Conservation (phyloP, 2,113 vertebrate genomes). For the Ceyx cyanopectus region DNA sequence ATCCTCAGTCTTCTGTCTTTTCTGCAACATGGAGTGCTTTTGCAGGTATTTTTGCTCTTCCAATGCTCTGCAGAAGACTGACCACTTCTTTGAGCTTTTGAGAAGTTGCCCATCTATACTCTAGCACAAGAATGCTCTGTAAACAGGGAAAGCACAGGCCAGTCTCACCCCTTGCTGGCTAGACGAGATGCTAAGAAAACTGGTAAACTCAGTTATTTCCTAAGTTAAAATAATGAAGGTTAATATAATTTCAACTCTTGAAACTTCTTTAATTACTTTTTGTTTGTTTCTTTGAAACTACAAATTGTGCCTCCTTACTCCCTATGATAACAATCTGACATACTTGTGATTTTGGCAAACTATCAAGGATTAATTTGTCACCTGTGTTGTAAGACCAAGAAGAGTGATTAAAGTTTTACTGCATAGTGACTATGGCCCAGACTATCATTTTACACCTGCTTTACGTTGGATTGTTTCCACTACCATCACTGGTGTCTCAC, state of each 20-base stretch:
- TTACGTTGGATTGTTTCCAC: not conserved
- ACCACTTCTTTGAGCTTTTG: not conserved
- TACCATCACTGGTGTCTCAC: not conserved
- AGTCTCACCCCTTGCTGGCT: not conserved
- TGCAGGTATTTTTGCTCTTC: not conserved
- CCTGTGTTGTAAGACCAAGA: not conserved
- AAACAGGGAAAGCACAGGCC: not conserved
- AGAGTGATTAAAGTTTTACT: slow-evolving; percentile 27
- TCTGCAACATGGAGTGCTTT: not conserved
- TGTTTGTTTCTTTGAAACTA: not conserved
- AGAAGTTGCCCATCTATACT: not conserved
- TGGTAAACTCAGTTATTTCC: not conserved
- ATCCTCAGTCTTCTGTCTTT: not conserved
- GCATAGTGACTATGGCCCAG: not conserved
- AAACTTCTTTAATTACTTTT: not conserved
- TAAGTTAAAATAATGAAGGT: not conserved
- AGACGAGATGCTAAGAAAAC: not conserved
- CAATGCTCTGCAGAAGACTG: not conserved
- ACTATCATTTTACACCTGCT: slow-evolving; percentile 4
- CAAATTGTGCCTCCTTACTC: not conserved
- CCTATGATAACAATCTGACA: not conserved
- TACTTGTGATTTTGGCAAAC: not conserved
- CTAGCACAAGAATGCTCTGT: not conserved
- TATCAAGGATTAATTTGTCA: not conserved
- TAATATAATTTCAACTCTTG: not conserved